Conservation (phyloP, 2,797 vertebrate species). For the Pseudochirops cupreus region DNA sequence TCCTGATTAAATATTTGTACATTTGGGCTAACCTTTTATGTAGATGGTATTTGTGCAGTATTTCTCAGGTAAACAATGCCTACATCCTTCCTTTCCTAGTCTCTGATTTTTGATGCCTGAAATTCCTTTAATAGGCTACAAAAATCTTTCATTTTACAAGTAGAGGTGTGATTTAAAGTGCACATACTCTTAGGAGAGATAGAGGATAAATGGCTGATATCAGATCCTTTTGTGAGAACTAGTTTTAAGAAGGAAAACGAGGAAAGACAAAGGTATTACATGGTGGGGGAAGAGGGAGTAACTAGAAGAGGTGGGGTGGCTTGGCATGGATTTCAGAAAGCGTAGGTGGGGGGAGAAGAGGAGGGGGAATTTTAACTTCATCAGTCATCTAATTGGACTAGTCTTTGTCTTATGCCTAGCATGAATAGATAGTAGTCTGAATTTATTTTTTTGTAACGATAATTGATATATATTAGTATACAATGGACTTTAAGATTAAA, state of each 20-base stretch:
- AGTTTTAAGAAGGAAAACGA: not conserved
- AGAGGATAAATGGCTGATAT: not conserved
- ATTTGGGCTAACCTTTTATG: not conserved
- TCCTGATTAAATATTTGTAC: not conserved
- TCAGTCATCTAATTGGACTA: no score
- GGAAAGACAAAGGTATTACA: not conserved
- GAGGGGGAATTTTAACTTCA: no score
- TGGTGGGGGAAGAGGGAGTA: no score
- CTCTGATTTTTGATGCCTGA: not conserved
- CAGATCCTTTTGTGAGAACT: not conserved
- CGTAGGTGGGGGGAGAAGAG: no score
- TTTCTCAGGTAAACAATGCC: not conserved
- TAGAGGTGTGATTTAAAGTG: not conserved
- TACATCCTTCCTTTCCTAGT: not conserved
- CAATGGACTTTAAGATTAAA: no score
- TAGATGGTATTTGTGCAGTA: not conserved
- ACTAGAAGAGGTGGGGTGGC: no score
- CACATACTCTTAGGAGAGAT: not conserved
- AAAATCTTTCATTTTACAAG: not conserved
- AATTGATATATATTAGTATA: no score
- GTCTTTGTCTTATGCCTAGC: no score
- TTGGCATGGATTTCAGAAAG: no score
- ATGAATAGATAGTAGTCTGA: no score
- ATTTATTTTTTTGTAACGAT: no score
- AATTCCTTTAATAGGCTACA: not conserved